Base-by-base conservation (phyloP, 2,113 vertebrate genomes). In the Thunnus maccoyii region DNA sequence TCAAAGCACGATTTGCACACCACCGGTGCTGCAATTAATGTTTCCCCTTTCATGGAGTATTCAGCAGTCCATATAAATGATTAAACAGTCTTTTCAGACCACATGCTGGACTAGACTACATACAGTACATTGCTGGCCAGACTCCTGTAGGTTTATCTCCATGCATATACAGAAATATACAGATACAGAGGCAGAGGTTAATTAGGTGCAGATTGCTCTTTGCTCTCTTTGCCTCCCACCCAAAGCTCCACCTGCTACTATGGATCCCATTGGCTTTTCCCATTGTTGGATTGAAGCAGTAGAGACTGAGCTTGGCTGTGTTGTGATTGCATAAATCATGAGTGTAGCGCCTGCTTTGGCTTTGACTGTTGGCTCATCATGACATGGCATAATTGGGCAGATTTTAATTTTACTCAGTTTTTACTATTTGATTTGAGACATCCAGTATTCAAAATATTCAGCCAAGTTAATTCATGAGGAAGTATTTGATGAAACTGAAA, bases 81-180 rank as follows among this genome's bases (percentile, higher is more conserved):
- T 82, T 79, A 30, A 84, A 72, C 22, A 73, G 60, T 20, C 46
- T 52, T 80, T 66, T 30, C 50, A 73, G 32, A 51, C 7, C 30
- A 20, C 72, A 63, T 8, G 27, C 48, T 41, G 57, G 27, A 56
- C 20, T 56, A 52, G 32, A 52, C 27, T 62, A 18, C 22, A 75
- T 61, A 30, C 52, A 61, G 36, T 10, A 41, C 36, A 41, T 25
- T 44, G 3, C 16, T 27, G 15, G 4, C 27, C 70, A 41, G 46
- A 46, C 22, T 78, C 60, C 25, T 60, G 27, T 72, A 58, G 60
- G 55, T 18, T 25, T 76, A 30, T 56, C 48, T 70, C 30, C 9
- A 9, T 36, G 56, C 25, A 48, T 27, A 36, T 27, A 25, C 6
- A 69, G 36, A 17, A 75, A 58, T 32, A 68, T 22, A 30, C 20